phyloP scores from a whole-genome alignment of 2,113 vertebrate genomes.

The Zosterops japonicus region DNA sequence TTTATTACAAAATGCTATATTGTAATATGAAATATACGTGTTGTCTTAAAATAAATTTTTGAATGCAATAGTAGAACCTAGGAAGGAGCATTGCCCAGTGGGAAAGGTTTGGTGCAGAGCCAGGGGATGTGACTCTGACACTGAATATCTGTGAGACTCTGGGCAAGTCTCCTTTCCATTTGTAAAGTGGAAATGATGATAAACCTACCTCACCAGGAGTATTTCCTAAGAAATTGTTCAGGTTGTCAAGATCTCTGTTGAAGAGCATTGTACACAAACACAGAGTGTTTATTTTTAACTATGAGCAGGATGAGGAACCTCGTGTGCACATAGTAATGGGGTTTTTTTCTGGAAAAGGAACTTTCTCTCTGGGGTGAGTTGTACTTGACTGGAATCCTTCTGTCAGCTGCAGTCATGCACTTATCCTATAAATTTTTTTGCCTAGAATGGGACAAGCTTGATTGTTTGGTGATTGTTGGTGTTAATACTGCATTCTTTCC shows the following conservation, averaged over 20 bases:
- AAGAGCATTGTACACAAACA: not conserved
- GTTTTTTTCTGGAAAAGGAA: not conserved
- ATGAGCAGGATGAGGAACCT: not conserved
- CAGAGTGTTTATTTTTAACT: conserved; percentile 22
- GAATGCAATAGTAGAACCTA: conserved; percentile 6
- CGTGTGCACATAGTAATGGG: not conserved
- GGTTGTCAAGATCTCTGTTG: not conserved
- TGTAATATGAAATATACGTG: not conserved
- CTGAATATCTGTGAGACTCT: not conserved
- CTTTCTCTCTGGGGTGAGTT: not conserved
- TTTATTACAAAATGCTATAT: not conserved
- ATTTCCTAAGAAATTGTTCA: not conserved
- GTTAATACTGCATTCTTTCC: not conserved
- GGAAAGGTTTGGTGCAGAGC: not conserved
- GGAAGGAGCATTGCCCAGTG: not conserved
- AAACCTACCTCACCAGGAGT: conserved; percentile 41
- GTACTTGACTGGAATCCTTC: not conserved
- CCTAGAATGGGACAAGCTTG: not conserved
- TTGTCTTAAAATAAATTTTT: conserved; percentile 32
- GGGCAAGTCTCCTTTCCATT: not conserved
- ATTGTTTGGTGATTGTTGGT: not conserved
- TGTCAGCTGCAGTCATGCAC: not conserved
- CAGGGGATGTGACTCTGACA: not conserved
- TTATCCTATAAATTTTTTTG: not conserved
- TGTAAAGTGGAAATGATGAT: not conserved